Evolutionary conservation across 2,797 vertebrate species (phyloP).

Genomic region (Tenualosa ilisha): DNA sequence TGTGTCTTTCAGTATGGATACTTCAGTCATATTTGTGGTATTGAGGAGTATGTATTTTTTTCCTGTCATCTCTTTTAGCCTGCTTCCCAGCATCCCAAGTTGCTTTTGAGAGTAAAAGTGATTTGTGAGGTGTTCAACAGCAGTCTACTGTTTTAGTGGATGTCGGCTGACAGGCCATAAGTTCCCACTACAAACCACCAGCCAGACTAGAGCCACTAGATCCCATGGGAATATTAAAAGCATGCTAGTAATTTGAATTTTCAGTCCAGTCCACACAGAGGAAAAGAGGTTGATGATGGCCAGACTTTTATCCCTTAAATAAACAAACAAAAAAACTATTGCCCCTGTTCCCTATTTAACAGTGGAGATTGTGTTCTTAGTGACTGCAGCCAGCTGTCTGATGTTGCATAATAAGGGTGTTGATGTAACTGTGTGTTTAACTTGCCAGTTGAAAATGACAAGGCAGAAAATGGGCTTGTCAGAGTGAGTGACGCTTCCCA

Average conservation of each 20-base stretch:
- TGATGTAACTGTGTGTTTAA: conserved; percentile 62
- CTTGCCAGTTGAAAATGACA: conserved; percentile 65
- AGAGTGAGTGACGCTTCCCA: conserved; percentile 69
- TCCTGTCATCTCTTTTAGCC: background rate
- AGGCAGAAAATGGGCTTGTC: conserved; percentile 74
- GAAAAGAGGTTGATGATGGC: background rate
- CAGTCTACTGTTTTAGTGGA: conserved; percentile 15
- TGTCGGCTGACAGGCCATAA: background rate
- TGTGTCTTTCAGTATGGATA: background rate
- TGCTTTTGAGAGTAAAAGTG: background rate
- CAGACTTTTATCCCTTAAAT: background rate
- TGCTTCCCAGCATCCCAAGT: background rate
- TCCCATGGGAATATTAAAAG: conserved; percentile 6
- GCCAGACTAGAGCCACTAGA: background rate
- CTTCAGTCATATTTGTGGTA: background rate
- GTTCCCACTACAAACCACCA: background rate
- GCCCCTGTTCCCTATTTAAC: background rate
- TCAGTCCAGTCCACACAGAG: background rate
- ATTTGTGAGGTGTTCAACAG: conserved; percentile 21
- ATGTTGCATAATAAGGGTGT: conserved; percentile 56
- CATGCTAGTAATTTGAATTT: background rate
- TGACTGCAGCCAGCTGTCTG: conserved; percentile 32
- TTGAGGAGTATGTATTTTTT: background rate
- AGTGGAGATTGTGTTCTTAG: background rate
- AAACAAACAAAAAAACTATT: background rate